phyloP scores from a whole-genome alignment of 2,888 invertebrate species.

The Agriopis aurantiaria region DNA sequence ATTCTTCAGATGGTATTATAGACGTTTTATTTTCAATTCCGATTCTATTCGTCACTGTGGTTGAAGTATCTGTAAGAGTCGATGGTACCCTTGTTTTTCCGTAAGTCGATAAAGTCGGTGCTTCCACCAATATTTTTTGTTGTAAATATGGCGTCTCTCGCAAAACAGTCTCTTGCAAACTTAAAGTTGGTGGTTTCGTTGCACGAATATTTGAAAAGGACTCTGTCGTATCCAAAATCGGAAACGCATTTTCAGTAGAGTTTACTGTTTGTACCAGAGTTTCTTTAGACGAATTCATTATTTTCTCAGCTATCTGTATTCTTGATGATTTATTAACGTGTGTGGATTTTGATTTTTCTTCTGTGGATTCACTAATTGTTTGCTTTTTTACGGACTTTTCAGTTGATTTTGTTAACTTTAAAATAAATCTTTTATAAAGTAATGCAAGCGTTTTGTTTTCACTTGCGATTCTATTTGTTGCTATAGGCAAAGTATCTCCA shows the following conservation, averaged over 20 bases:
- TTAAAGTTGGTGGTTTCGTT: background rate
- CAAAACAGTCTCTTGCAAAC: background rate
- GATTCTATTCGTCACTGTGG: too few relatives aligned
- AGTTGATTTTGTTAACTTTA: too few relatives aligned
- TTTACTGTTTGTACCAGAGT: background rate
- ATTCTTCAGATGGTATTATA: too few relatives aligned
- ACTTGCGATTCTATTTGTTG: too few relatives aligned
- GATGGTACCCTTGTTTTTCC: background rate
- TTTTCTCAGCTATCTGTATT: background rate
- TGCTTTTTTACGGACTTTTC: too few relatives aligned
- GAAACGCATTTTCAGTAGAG: background rate
- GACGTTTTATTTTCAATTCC: too few relatives aligned
- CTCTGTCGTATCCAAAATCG: background rate
- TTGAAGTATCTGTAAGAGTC: background rate
- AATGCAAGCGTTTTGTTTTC: too few relatives aligned
- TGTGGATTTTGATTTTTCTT: background rate
- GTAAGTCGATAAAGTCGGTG: background rate
- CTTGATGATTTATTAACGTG: background rate
- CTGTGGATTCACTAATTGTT: too few relatives aligned
- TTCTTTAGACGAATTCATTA: too few relatives aligned
- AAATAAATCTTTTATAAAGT: too few relatives aligned
- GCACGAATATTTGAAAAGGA: background rate
- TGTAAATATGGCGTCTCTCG: background rate
- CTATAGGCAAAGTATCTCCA: background rate
- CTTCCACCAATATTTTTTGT: background rate